Conservation (phyloP, 1,140 invertebrate species). For the Sipha flava region DNA sequence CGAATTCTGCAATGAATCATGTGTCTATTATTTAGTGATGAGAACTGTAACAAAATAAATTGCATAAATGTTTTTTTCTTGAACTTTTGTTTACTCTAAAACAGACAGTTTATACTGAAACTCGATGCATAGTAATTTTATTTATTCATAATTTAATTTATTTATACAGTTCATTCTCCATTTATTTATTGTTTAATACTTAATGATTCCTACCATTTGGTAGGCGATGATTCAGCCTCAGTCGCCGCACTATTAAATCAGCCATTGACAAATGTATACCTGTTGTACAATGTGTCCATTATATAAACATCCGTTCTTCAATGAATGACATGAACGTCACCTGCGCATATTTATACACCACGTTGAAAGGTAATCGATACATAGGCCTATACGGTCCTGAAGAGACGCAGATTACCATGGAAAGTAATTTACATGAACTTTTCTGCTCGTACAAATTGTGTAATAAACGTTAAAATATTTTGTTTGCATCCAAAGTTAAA, state of each 20-base stretch:
- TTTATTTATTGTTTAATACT: conserved; percentile 25
- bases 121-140: conserved; percentile 8
- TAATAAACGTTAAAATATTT: conserved; percentile 22
- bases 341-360: conserved; percentile 32
- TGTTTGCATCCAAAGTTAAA: conserved; percentile 21
- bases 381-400: conserved; percentile 30
- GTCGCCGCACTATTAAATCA: neutral
- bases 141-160: conserved; percentile 12
- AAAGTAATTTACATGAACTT: conserved; percentile 25
- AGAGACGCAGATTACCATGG: conserved; percentile 29
- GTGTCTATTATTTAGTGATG: neutral
- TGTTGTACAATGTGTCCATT: conserved; percentile 24
- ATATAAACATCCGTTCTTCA: conserved; percentile 16
- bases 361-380: conserved; percentile 32
- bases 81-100: conserved; percentile 14
- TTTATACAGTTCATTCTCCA: conserved; percentile 29
- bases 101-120: conserved; percentile 29
- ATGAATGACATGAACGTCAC: conserved; percentile 30
- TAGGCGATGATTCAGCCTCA: conserved; percentile 18
- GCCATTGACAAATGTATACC: conserved; percentile 27
- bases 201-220: conserved; percentile 32
- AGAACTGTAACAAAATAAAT: conserved; percentile 16
- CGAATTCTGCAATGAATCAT: conserved; percentile 23
- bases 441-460: conserved; percentile 14
- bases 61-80: conserved; percentile 21